Base-by-base conservation (phyloP, 2,113 vertebrate genomes). In the Bubo blakistoni region DNA sequence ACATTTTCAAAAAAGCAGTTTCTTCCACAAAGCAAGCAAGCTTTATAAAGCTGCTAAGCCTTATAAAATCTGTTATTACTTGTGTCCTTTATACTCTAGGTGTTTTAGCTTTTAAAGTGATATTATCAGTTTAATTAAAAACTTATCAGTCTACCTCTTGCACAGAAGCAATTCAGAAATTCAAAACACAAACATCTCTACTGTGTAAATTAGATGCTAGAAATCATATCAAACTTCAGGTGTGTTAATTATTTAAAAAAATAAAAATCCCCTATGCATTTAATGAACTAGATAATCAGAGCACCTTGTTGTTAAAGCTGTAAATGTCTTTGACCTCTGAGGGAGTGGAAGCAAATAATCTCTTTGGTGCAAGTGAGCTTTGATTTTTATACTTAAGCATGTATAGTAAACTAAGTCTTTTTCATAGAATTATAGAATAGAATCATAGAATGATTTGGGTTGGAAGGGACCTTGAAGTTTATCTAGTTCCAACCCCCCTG, bases 81-180 rank as follows among this genome's bases (percentile, higher is more conserved):
- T 88, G 72, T 97, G 94, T 97, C 96, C 96, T 97, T 97, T 95
- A 91, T 91, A 96, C 44, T 87, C 95, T 89, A 86, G 97, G 91
- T 97, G 96, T 96, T 97, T 97, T 94, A 96, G 92, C 90, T 96
- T 97, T 97, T 97, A 97, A 98, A 97, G 92, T 80, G 98, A 98
- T 98, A 96, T 91, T 98, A 98, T 98, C 98, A 97, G 91, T 97
- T 98, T 98, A 98, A 98, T 98, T 98, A 98, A 98, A 98, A 95
- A 94, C 89, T 92, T 97, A 97, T 85, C 96, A 91, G 89, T 71
- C 88, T 95, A 24, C 93, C 65, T 77, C 94, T 98, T 94, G 40
- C 5, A 20, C 80, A 72, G 92, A 95, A 97, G 90, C 92, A 88
- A 85, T 97, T 98, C 93, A 90, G 96, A 92, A 93, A 92, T 85